Conservation (phyloP, 2,888 invertebrate species). For the Phasia obesa region DNA sequence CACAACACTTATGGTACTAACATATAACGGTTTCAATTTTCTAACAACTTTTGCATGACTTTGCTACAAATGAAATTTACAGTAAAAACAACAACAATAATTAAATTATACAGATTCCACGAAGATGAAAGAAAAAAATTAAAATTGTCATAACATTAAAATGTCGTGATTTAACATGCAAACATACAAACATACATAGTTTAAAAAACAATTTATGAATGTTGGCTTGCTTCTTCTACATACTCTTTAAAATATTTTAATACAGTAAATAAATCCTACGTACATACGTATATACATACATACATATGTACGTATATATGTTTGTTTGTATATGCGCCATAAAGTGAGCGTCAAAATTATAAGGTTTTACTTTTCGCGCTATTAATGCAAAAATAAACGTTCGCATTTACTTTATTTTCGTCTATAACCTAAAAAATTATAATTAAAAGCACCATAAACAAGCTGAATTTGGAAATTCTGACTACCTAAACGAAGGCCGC, state of each 20-base stretch:
- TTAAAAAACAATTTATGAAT: constrained; percentile 8
- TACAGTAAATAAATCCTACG: no score
- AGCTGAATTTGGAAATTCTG: no score
- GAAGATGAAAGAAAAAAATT: constrained; percentile 29
- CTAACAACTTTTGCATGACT: constrained; percentile 66
- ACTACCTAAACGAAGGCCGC: no score
- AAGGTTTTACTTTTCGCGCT: no score
- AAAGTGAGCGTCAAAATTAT: background rate
- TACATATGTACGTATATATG: background rate
- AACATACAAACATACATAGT: constrained; percentile 41
- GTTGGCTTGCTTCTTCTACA: no score
- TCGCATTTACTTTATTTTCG: no score
- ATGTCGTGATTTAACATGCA: constrained; percentile 57
- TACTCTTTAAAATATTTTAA: no score
- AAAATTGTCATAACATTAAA: constrained; percentile 57
- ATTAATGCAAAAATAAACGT: no score
- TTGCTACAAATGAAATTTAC: constrained; percentile 43
- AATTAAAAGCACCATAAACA: no score
- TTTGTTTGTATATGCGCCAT: background rate
- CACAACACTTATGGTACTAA: constrained; percentile 21
- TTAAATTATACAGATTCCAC: background rate
- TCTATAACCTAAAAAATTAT: no score
- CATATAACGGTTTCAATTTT: constrained; percentile 53
- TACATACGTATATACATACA: background rate
- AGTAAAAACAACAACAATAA: constrained; percentile 16